A percentile compares a stretch with the other conserved stretches of the same genome.
These are phyloP conservation scores for Hydrozoanthus gracilis DNA, from an alignment of 92 coral and sea anemone species.

Conservation along the genomic window DNA sequence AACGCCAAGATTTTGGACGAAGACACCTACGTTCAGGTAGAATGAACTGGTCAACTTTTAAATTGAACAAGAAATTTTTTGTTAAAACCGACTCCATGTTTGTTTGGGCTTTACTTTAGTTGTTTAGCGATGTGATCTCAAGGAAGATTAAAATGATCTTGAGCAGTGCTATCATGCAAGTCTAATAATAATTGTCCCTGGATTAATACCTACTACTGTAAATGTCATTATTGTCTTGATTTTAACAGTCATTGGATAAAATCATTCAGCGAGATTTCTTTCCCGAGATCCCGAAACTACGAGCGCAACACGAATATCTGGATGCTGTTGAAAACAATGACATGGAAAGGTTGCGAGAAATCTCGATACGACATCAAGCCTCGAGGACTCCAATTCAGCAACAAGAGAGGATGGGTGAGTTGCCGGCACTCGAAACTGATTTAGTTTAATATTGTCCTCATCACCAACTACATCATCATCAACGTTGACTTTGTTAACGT, in stretches of 20 bases:
- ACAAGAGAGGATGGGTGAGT: slow-evolving; percentile 62
- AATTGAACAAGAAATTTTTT: not conserved
- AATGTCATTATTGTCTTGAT: not conserved
- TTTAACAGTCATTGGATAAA: slow-evolving; percentile 84
- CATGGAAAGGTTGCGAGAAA: slow-evolving; percentile 74
- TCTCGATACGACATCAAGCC: slow-evolving; percentile 84
- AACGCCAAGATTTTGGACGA: slow-evolving; percentile 79
- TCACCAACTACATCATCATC: no score
- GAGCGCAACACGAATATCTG: slow-evolving; percentile 93
- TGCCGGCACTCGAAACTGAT: no score
- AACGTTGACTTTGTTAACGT: no score
- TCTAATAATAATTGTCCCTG: no score
- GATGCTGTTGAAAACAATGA: slow-evolving; percentile 93
- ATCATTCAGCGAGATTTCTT: slow-evolving; percentile 94
- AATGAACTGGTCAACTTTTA: not conserved
- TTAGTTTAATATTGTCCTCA: no score
- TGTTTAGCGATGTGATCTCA: no score
- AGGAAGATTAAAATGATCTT: no score
- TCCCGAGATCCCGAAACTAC: slow-evolving; percentile 91
- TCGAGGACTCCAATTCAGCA: slow-evolving; percentile 71
- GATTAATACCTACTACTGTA: not conserved
- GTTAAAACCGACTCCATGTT: no score
- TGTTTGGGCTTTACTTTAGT: no score
- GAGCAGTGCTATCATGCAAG: no score
- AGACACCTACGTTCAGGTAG: slow-evolving; percentile 94